Conservation (phyloP, 1,140 invertebrate species). For the Drosophila athabasca region DNA sequence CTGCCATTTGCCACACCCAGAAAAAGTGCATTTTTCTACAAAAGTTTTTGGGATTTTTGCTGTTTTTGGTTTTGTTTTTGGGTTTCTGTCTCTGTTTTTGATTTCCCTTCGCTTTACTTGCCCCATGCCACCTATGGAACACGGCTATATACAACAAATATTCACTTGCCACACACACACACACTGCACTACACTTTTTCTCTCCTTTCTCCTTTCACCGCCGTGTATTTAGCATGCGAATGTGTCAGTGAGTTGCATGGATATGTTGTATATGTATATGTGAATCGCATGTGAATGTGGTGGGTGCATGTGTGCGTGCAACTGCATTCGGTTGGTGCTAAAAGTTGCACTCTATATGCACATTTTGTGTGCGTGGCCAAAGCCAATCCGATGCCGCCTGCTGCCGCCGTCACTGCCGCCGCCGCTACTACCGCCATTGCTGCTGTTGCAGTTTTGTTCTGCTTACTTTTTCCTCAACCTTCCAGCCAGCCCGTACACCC, state of each 20-base stretch:
- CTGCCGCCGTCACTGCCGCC: no score
- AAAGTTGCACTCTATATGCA: constrained; percentile 83
- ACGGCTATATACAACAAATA: constrained; percentile 76
- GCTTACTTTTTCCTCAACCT: constrained; percentile 58
- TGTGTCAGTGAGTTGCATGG: constrained; percentile 11
- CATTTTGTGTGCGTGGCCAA: constrained; percentile 81
- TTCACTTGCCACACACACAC: constrained; percentile 54
- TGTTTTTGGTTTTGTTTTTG: constrained; percentile 42
- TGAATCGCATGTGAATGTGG: constrained; percentile 4
- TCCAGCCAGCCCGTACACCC: no score
- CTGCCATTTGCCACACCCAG: constrained; percentile 70
- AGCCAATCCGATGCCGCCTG: constrained; percentile 71
- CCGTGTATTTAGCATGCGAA: no score
- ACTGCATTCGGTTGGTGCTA: constrained; percentile 83
- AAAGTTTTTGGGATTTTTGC: constrained; percentile 65
- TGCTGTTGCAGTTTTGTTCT: constrained; percentile 59
- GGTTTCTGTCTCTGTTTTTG: constrained; percentile 47
- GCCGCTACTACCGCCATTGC: no score
- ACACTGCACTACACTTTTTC: constrained; percentile 15
- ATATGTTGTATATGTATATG: not conserved
- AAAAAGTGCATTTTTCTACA: constrained; percentile 80
- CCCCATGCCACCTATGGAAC: not conserved
- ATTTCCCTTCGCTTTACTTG: constrained; percentile 35
- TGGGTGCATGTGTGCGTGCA: constrained; percentile 52
- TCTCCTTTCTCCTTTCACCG: not conserved